Percentiles rank a stretch among this genome's conserved stretches.
phyloP scores from a whole-genome alignment of 2,888 invertebrate species.

The Eupithecia inturbata region DNA sequence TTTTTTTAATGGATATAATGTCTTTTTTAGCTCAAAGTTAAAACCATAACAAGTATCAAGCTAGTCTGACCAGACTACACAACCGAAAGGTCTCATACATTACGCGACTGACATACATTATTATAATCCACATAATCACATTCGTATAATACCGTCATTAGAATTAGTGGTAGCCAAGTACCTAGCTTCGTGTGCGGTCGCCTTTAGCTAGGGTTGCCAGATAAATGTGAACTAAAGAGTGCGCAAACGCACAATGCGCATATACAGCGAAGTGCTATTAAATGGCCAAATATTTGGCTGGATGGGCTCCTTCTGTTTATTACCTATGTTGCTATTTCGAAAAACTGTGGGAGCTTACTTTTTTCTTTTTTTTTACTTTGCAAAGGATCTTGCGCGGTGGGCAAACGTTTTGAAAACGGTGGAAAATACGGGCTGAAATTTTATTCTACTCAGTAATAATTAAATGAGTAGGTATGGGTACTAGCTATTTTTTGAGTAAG shows the following conservation, averaged over 20 bases:
- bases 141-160: slow-evolving; percentile 82
- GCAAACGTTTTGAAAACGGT: too few relatives aligned
- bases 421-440: too few relatives aligned
- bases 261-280: too few relatives aligned
- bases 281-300: too few relatives aligned
- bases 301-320: too few relatives aligned
- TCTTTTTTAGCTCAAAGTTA: not conserved
- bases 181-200: slow-evolving; percentile 77
- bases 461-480: too few relatives aligned
- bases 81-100: slow-evolving; percentile 75
- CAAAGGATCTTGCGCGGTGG: too few relatives aligned
- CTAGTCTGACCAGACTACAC: slow-evolving; percentile 38
- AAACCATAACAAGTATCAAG: slow-evolving; percentile 57
- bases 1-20: not conserved
- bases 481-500: too few relatives aligned
- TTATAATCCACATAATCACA: slow-evolving; percentile 81
- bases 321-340: too few relatives aligned
- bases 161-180: slow-evolving; percentile 71
- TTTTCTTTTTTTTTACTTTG: too few relatives aligned
- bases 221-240: not conserved
- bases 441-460: too few relatives aligned
- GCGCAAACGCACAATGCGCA: not conserved
- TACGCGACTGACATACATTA: slow-evolving; percentile 79
- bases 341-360: too few relatives aligned
- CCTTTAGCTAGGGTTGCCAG: slow-evolving; percentile 42